A percentile compares a stretch with the other conserved stretches of the same genome.
Evolutionary conservation across 2,113 vertebrate genomes (phyloP).

Genomic region (Pyrgilauda ruficollis): DNA sequence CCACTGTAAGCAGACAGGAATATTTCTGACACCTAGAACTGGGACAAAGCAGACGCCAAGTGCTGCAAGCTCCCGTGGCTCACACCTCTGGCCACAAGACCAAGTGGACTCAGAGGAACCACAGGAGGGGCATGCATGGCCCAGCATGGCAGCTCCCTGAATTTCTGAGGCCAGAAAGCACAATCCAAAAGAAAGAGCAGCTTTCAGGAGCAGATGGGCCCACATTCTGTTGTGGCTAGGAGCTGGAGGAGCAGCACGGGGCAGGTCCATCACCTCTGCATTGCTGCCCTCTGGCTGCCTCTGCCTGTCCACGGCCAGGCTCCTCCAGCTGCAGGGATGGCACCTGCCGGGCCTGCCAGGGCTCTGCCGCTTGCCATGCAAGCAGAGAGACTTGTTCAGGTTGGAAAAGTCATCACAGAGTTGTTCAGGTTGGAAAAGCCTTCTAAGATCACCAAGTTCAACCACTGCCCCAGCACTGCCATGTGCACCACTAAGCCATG

Average conservation of each 20-base stretch:
- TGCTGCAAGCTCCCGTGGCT: neutral
- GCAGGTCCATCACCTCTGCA: neutral
- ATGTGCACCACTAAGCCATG: no score
- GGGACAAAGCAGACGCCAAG: neutral
- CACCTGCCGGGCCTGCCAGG: accelerated
- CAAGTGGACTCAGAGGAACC: neutral
- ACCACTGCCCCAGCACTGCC: neutral
- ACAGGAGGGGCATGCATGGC: neutral
- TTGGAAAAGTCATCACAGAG: neutral
- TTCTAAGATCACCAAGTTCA: neutral
- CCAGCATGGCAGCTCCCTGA: neutral
- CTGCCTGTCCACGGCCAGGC: accelerated
- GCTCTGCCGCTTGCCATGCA: neutral
- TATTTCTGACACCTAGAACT: neutral
- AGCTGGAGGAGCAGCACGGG: neutral
- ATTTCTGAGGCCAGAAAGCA: neutral
- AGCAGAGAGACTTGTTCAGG: neutral
- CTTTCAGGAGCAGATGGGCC: neutral
- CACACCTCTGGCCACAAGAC: accelerated
- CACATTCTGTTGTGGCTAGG: neutral
- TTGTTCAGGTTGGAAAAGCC: neutral
- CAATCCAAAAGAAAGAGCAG: neutral
- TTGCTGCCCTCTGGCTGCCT: slow-evolving; percentile 60
- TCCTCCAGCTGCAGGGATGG: neutral
- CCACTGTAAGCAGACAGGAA: neutral